A percentile compares a stretch with the other conserved stretches of the same genome.
phyloP scores from a whole-genome alignment of 2,888 invertebrate genomes.

The Brachycybe producta region DNA sequence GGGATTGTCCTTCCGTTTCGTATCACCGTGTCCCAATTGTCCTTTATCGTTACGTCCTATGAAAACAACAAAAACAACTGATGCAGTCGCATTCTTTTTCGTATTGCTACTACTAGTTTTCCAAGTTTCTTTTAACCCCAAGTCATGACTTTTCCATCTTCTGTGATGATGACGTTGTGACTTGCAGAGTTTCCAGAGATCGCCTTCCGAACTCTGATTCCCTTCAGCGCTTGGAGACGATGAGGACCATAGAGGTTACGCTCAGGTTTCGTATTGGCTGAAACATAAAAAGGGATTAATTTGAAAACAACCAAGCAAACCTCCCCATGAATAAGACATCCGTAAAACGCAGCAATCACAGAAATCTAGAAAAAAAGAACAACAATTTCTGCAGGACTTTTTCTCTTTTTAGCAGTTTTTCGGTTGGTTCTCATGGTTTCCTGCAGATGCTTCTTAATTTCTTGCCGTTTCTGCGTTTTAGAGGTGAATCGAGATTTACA shows the following conservation, averaged over 20 bases:
- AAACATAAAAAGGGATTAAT: conserved; percentile 4
- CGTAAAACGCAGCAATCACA: neutral
- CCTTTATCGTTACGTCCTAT: conserved; percentile 59
- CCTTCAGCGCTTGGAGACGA: conserved; percentile 42
- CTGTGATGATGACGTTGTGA: conserved; percentile 70
- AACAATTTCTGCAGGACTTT: no score
- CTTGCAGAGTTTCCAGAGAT: conserved; percentile 71
- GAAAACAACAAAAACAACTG: no score
- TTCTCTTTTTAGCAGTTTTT: no score
- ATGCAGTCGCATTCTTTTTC: no score
- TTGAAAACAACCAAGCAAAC: no score
- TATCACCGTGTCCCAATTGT: conserved; percentile 73
- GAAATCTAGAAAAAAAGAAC: neutral
- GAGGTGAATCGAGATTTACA: no score
- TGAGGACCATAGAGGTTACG: conserved; percentile 60
- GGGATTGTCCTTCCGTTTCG: conserved; percentile 56
- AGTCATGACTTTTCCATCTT: conserved; percentile 68
- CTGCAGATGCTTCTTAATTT: no score
- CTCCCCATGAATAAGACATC: no score
- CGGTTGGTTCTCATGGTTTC: no score
- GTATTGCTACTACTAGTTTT: neutral
- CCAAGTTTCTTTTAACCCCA: conserved; percentile 47
- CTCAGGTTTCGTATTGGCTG: conserved; percentile 40
- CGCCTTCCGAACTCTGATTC: conserved; percentile 46
- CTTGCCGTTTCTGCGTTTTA: no score